These are phyloP conservation scores for Chouioia cunea DNA, from an alignment of 2,888 invertebrate species.

Conservation along the genomic window DNA sequence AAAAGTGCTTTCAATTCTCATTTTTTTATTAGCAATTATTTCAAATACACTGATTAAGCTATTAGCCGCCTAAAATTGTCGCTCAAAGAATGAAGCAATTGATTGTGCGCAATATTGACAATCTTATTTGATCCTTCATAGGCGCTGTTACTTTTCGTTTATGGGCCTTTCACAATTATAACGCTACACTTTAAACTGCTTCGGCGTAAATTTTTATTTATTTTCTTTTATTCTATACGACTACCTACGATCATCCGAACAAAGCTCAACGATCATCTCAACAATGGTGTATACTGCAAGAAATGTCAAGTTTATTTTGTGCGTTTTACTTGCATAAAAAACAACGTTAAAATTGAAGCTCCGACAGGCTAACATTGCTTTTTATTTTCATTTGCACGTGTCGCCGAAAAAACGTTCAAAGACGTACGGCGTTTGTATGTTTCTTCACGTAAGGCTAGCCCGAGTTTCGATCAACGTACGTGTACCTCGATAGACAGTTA, in stretches of 20 bases:
- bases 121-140: conserved; percentile 15
- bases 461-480: conserved; percentile 5
- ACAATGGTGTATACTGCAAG: too few species aligned
- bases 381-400: conserved; percentile 10
- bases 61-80: conserved; percentile 33
- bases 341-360: not conserved
- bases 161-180: conserved; percentile 22
- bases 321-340: conserved; percentile 3
- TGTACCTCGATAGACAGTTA: not conserved
- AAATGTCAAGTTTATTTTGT: too few species aligned
- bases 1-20: conserved; percentile 34
- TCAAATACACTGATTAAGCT: conserved; percentile 27
- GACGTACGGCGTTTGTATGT: conserved; percentile 11
- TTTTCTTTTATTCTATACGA: conserved; percentile 7
- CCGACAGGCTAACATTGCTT: not conserved
- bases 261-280: too few species aligned
- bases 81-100: conserved; percentile 26
- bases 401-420: conserved; percentile 6
- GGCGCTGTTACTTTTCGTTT: conserved; percentile 12
- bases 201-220: too few species aligned
- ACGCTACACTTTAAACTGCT: conserved; percentile 22
- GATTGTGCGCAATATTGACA: conserved; percentile 18
- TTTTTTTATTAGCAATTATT: not conserved
- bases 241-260: too few species aligned
- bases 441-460: conserved; percentile 14